These are phyloP conservation scores for Eupeodes latifasciatus DNA, from an alignment of 2,888 invertebrate species.

Conservation along the genomic window DNA sequence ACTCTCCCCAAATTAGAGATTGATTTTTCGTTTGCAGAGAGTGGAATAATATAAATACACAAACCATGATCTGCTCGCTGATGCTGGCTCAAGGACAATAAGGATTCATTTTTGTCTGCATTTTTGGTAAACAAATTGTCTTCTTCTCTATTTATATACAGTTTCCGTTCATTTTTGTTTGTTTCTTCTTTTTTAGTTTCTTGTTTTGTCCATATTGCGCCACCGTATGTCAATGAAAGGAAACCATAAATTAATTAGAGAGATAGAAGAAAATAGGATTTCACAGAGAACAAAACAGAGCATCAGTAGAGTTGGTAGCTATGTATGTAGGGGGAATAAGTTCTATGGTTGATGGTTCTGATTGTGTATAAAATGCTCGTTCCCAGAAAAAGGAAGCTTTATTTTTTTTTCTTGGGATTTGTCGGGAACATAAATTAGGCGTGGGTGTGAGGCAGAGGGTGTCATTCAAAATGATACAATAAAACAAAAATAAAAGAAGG, in stretches of 20 bases:
- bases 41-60: slow-evolving; percentile 4
- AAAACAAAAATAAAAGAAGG: neutral
- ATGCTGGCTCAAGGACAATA: slow-evolving; percentile 60
- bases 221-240: slow-evolving; percentile 73
- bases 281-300: slow-evolving; percentile 22
- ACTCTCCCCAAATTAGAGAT: slow-evolving; percentile 41
- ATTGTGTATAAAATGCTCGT: neutral
- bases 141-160: neutral
- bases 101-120: slow-evolving; percentile 70
- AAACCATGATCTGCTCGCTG: slow-evolving; percentile 42
- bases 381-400: slow-evolving; percentile 2
- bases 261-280: slow-evolving; percentile 61
- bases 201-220: slow-evolving; percentile 67
- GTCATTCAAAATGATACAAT: slow-evolving; percentile 34
- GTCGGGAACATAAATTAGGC: slow-evolving; percentile 26
- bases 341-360: slow-evolving; percentile 6
- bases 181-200: neutral
- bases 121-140: slow-evolving; percentile 62
- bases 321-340: slow-evolving; percentile 34
- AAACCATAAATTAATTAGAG: slow-evolving; percentile 75
- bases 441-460: slow-evolving; percentile 1
- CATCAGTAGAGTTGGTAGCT: too few species aligned
- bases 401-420: neutral
- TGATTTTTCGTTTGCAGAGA: slow-evolving; percentile 59
- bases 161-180: neutral